Percentiles rank a stretch among this genome's conserved stretches.
Evolutionary conservation across 2,113 vertebrate genomes (phyloP).

Genomic region (Peromyscus californicus): DNA sequence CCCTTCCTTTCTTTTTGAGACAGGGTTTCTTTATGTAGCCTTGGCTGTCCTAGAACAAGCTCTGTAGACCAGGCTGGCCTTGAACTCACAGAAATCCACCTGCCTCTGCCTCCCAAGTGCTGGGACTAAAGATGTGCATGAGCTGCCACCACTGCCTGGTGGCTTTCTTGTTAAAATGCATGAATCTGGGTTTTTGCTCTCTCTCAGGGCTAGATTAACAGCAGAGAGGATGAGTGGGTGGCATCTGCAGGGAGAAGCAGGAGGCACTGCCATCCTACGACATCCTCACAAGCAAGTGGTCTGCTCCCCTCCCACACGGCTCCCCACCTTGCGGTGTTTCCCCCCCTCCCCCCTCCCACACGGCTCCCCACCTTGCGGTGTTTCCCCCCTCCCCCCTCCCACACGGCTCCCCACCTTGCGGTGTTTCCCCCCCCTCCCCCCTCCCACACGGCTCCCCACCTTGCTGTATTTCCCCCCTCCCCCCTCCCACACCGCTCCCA

Average conservation of each 20-base stretch:
- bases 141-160: neutral
- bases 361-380: too few species aligned
- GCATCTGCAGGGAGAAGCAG: neutral
- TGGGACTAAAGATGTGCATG: neutral
- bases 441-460: too few species aligned
- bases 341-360: too few species aligned
- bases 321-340: too few species aligned
- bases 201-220: neutral
- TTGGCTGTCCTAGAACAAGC: neutral
- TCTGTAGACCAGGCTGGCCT: neutral
- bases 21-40: neutral
- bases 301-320: neutral
- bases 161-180: neutral
- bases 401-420: slow-evolving; percentile 88
- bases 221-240: neutral
- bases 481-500: neutral
- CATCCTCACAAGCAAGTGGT: neutral
- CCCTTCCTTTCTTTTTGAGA: neutral
- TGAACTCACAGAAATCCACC: neutral
- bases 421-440: slow-evolving; percentile 90
- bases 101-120: neutral
- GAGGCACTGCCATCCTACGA: neutral
- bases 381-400: too few species aligned
- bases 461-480: too few species aligned
- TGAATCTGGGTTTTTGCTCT: too few species aligned